Evolutionary conservation across 2,113 vertebrate species (phyloP).

Genomic region (Piprites chloris): DNA sequence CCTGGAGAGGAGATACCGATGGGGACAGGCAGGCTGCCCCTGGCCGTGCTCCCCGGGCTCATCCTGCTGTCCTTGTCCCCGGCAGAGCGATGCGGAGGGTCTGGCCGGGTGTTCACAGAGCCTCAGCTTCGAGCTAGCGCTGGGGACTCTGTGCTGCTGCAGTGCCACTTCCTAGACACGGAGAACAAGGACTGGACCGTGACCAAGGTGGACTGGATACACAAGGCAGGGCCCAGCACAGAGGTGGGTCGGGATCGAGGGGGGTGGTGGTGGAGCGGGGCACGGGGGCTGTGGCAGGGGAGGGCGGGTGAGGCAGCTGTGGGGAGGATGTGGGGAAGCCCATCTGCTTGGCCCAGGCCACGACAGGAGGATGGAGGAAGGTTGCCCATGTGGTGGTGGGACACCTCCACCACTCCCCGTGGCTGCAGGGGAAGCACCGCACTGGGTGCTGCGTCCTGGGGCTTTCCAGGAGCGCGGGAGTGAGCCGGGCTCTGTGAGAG

Average conservation of each 20-base stretch:
- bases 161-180: constrained; percentile 47
- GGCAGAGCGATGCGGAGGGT: not conserved
- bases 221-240: not conserved
- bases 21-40: not conserved
- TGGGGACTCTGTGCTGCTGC: constrained; percentile 62
- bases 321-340: not conserved
- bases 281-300: fast-evolving
- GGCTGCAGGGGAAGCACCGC: not conserved
- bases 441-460: fast-evolving
- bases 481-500: fast-evolving
- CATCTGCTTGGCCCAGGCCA: fast-evolving
- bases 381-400: fast-evolving
- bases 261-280: fast-evolving
- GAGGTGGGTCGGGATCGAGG: not conserved
- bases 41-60: not conserved
- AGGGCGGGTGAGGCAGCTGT: fast-evolving
- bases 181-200: not conserved
- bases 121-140: constrained; percentile 2
- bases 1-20: not conserved
- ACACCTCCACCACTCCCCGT: not conserved
- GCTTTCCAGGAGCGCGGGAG: not conserved
- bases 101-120: not conserved
- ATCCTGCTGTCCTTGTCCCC: constrained; percentile 36
- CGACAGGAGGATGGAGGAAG: not conserved
- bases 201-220: constrained; percentile 70